Conservation (phyloP, 1,140 invertebrate species). For the Caerostris extrusa region DNA sequence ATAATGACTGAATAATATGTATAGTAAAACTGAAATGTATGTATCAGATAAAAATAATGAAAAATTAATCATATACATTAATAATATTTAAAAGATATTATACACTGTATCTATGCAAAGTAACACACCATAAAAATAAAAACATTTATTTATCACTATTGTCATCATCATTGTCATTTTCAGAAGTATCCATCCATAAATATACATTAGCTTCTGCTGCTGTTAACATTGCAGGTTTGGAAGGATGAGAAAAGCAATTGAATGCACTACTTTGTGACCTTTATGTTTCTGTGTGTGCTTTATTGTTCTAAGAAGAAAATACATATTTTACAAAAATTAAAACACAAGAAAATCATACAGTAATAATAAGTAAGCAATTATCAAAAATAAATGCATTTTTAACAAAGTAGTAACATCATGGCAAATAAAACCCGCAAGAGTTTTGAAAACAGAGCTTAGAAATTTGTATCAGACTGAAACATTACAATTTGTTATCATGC, state of each 20-base stretch:
- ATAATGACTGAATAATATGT: no score
- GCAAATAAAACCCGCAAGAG: no score
- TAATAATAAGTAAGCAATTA: neutral
- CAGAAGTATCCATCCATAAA: constrained; percentile 81
- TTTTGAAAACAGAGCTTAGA: no score
- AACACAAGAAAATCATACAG: neutral
- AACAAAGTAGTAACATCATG: neutral
- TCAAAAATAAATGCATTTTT: neutral
- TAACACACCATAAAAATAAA: neutral
- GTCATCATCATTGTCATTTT: constrained; percentile 62
- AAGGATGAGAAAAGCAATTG: constrained; percentile 83
- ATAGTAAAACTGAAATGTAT: no score
- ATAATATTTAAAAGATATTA: no score
- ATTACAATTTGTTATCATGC: no score
- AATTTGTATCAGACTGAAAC: no score
- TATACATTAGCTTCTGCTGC: constrained; percentile 82
- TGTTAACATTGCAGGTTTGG: constrained; percentile 82
- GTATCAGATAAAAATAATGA: no score
- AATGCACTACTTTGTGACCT: constrained; percentile 81
- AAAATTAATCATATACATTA: no score
- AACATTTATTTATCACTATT: constrained; percentile 7
- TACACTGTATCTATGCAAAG: neutral
- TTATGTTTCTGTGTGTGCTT: constrained; percentile 82
- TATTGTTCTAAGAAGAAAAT: constrained; percentile 83
- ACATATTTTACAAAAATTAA: neutral